Conservation (phyloP, 2,113 vertebrate genomes). For the Vulpes vulpes region DNA sequence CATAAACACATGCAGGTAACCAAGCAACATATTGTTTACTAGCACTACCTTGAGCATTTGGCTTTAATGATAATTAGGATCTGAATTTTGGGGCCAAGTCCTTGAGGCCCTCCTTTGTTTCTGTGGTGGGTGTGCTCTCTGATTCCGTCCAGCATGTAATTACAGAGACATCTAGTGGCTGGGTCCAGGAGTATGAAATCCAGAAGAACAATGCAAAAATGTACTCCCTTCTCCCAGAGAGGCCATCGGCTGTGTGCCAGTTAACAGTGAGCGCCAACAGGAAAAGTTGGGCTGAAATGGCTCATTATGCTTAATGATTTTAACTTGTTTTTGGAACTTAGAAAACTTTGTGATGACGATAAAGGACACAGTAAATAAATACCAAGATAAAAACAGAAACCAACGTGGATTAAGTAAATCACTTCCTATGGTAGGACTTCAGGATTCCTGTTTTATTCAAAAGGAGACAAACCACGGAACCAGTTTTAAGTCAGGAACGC, state of each 20-base stretch:
- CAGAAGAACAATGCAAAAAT: not conserved
- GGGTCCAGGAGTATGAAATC: not conserved
- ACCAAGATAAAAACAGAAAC: not conserved
- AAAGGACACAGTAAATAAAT: not conserved
- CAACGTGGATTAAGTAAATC: not conserved
- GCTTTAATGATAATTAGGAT: not conserved
- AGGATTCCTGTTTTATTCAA: not conserved
- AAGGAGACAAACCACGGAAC: not conserved
- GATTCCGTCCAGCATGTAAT: conserved; percentile 39
- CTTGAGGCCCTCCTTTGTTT: conserved; percentile 31
- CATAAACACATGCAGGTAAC: not conserved
- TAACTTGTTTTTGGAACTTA: not conserved
- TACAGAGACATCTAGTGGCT: conserved; percentile 79
- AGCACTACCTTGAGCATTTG: not conserved
- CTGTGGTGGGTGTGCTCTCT: not conserved
- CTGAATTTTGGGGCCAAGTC: not conserved
- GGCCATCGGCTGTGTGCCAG: not conserved
- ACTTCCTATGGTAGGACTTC: not conserved
- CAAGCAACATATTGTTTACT: not conserved
- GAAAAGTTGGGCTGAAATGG: not conserved
- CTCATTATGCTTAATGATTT: not conserved
- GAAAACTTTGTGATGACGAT: not conserved
- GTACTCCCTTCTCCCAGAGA: not conserved
- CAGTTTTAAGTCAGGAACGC: not conserved
- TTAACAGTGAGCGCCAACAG: not conserved